phyloP scores from a whole-genome alignment of 1,140 invertebrate species.

The Brevipalpus yothersi region DNA sequence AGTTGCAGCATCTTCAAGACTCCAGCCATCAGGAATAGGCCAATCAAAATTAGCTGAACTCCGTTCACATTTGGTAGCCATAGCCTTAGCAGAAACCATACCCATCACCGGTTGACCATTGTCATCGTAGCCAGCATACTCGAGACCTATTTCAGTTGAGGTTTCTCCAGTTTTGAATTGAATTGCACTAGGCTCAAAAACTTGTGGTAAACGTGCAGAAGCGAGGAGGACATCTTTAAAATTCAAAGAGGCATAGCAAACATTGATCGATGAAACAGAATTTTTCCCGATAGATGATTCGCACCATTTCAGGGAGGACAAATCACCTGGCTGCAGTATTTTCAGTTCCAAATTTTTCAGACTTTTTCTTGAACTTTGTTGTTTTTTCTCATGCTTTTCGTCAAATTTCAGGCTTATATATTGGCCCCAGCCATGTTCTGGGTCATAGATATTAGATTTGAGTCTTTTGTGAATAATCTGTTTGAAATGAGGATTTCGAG shows the following conservation, averaged over 20 bases:
- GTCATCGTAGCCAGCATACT: conserved; percentile 56
- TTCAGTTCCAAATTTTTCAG: conserved; percentile 2
- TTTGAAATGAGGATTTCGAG: background rate
- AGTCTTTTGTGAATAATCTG: conserved; percentile 19
- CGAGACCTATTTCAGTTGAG: conserved; percentile 40
- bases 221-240: conserved; percentile 20
- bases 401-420: background rate
- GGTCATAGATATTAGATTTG: background rate
- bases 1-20: conserved; percentile 67
- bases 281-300: too few species aligned
- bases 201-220: conserved; percentile 36
- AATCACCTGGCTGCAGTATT: conserved; percentile 3
- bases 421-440: background rate
- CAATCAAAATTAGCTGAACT: background rate
- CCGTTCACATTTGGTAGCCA: conserved; percentile 53
- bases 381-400: background rate
- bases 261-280: too few species aligned
- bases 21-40: conserved; percentile 54
- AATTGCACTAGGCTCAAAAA: conserved; percentile 29
- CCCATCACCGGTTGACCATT: conserved; percentile 69
- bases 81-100: conserved; percentile 59
- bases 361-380: background rate
- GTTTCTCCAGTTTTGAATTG: background rate
- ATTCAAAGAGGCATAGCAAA: conserved; percentile 5
- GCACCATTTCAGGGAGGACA: conserved; percentile 3